These are phyloP conservation scores for Xanthorhoe spadicearia DNA, from an alignment of 2,888 invertebrate genomes.

Conservation along the genomic window DNA sequence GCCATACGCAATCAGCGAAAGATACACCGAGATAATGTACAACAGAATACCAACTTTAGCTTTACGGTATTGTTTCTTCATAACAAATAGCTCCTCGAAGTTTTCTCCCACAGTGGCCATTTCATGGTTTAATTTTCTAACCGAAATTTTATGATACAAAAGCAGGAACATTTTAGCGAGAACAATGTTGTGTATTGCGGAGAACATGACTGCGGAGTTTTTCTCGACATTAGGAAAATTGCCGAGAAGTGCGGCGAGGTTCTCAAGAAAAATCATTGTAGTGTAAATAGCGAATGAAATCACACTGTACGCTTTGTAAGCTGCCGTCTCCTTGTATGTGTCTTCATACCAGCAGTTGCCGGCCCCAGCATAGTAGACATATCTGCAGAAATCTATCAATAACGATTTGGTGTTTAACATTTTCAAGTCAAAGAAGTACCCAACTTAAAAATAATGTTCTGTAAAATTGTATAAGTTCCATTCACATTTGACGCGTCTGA, in stretches of 20 bases:
- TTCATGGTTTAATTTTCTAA: constrained; percentile 71
- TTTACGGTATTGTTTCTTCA: constrained; percentile 69
- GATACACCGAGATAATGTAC: constrained; percentile 69
- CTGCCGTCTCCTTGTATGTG: constrained; percentile 56
- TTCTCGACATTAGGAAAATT: constrained; percentile 72
- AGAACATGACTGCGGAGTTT: constrained; percentile 75
- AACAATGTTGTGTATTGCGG: constrained; percentile 74
- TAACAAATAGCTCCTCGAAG: constrained; percentile 63
- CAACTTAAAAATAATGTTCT: background rate
- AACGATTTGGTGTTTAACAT: constrained; percentile 66
- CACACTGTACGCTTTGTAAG: constrained; percentile 61
- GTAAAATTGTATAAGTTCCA: background rate
- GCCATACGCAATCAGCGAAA: constrained; percentile 68
- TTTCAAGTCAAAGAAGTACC: constrained; percentile 20
- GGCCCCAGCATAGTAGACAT: constrained; percentile 69
- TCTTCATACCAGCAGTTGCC: constrained; percentile 73
- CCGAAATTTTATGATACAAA: constrained; percentile 68
- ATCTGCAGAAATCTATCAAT: constrained; percentile 64
- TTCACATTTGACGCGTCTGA: constrained; percentile 26
- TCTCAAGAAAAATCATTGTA: constrained; percentile 72
- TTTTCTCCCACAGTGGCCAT: constrained; percentile 66
- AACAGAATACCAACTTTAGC: constrained; percentile 64
- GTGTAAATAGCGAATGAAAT: constrained; percentile 67
- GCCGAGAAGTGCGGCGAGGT: constrained; percentile 69
- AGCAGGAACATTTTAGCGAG: constrained; percentile 71